Evolutionary conservation across 2,888 invertebrate species (phyloP).

Genomic region (Brachyptera risi): DNA sequence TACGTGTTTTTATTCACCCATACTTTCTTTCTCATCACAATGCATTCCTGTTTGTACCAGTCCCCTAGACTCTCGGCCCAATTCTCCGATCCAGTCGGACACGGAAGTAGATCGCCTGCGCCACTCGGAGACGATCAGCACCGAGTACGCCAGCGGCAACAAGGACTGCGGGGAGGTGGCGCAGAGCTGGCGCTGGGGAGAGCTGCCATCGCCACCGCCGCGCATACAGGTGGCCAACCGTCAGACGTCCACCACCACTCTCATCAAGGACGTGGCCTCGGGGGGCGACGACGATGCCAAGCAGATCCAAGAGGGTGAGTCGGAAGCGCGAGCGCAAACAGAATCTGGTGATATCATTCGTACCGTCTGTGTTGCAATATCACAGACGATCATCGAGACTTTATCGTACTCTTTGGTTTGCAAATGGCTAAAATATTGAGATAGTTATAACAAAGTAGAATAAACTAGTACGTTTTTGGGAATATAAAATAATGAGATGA

Average conservation of each 20-base stretch:
- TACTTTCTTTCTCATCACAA: no score
- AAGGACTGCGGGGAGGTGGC: constrained; percentile 42
- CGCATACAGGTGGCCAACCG: constrained; percentile 22
- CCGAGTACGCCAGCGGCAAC: constrained; percentile 44
- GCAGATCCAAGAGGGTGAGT: not conserved
- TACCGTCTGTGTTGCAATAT: no score
- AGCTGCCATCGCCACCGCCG: constrained; percentile 62
- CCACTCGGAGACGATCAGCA: constrained; percentile 41
- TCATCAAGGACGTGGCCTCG: not conserved
- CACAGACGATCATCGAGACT: no score
- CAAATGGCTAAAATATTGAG: no score
- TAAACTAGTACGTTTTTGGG: no score
- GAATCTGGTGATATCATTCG: no score
- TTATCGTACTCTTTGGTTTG: no score
- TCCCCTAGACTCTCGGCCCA: constrained; percentile 60
- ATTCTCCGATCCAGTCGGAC: constrained; percentile 88
- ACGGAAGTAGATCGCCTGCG: constrained; percentile 74
- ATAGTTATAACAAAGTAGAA: no score
- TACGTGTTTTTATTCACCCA: no score
- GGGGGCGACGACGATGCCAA: not conserved
- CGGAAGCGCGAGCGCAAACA: no score
- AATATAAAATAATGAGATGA: no score
- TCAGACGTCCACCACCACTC: not conserved
- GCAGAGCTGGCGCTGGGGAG: constrained; percentile 89
- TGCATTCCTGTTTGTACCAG: constrained; percentile 31